Evolutionary conservation across 2,797 vertebrate genomes (phyloP), one percentile per base, ranked within the genome.

Genomic region (Ceyx erithaca): DNA sequence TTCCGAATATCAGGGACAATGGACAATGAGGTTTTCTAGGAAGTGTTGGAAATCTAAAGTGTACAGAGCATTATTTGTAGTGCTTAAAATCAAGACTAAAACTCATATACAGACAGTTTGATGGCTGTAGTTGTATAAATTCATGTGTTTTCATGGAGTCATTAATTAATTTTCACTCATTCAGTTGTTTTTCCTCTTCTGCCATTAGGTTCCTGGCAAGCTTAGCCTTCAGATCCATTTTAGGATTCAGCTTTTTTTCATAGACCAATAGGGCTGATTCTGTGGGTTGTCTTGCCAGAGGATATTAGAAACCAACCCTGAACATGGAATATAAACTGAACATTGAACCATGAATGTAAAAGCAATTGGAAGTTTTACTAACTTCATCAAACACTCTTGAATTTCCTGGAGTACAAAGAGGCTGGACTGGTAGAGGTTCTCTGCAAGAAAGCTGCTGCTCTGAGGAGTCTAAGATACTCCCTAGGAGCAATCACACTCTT

Each of bases 121-220:
- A 88, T 95, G 82, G 58, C 63, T 94, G 22, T 86, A 90, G 87
- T 46, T 78, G 37, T 63, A 35, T 51, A 96, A 97, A 97, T 92
- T 90, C 86, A 69, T 90, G 46, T 91, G 72, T 94, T 97, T 97
- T 94, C 86, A 92, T 94, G 80, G 78, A 96, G 87, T 61, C 61
- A 70, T 95, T 30, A 94, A 95, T 95, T 95, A 94, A 95, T 95
- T 97, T 97, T 97, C 95, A 81, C 91, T 95, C 93, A 61, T 92
- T 96, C 69, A 80, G 96, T 96, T 92, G 64, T 87, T 89, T 95
- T 96, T 93, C 63, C 80, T 95, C 80, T 96, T 91, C 89, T 96
- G 69, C 82, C 80, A 45, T 84, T 71, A 91, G 54, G 49, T 92
- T 95, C 85, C 92, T 16, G 22, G 80, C 91, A 96, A 94, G 82